Conservation (phyloP, 2,797 vertebrate genomes). For the Anguilla megastoma region DNA sequence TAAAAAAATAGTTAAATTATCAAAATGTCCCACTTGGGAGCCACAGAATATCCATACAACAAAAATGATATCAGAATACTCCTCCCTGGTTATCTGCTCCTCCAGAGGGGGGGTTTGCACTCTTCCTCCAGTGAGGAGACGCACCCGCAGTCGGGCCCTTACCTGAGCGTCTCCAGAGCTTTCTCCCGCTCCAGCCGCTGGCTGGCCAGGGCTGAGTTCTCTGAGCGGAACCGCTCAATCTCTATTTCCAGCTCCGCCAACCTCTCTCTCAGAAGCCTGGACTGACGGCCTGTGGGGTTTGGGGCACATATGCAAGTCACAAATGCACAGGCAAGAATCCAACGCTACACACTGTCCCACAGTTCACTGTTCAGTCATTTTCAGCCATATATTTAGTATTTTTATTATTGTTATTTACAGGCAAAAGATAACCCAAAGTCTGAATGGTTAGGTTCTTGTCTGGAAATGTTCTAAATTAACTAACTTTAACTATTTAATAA, state of each 20-base stretch:
- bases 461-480: too few relatives aligned
- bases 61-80: too few relatives aligned
- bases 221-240: constrained; percentile 89
- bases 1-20: not conserved
- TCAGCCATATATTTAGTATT: too few relatives aligned
- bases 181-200: constrained; percentile 83
- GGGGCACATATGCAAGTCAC: not conserved
- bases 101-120: not conserved
- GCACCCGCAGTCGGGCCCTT: constrained; percentile 5
- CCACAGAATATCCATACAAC: too few relatives aligned
- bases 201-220: constrained; percentile 79
- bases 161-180: constrained; percentile 80
- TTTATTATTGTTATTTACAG: too few relatives aligned
- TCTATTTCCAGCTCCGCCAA: constrained; percentile 86
- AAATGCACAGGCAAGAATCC: not conserved
- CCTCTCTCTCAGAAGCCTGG: constrained; percentile 81
- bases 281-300: constrained; percentile 64
- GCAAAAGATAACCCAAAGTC: too few relatives aligned
- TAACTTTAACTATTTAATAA: too few relatives aligned
- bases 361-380: not conserved
- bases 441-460: too few relatives aligned
- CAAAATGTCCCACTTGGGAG: not conserved
- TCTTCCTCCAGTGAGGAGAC: not conserved
- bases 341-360: not conserved
- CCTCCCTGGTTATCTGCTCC: too few relatives aligned